Evolutionary conservation across 2,797 vertebrate species (phyloP).

Genomic region (Fistularia commersonii): DNA sequence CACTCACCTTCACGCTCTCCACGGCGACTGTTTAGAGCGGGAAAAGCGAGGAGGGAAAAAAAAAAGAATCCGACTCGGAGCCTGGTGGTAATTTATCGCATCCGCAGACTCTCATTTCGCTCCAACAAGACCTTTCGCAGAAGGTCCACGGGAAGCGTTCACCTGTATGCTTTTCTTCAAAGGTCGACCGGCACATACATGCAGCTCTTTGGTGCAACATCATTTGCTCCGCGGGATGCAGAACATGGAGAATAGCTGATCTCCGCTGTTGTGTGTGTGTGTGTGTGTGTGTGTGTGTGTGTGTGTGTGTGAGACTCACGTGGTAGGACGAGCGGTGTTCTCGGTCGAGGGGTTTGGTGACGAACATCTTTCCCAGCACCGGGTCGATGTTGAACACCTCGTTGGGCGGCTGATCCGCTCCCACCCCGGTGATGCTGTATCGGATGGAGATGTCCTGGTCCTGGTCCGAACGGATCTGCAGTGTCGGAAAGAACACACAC

Average conservation of each 20-base stretch:
- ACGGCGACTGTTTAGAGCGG: no score
- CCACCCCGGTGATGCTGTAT: conserved; percentile 94
- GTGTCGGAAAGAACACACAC: conserved; percentile 20
- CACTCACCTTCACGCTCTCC: no score
- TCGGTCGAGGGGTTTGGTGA: conserved; percentile 91
- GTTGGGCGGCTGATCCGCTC: conserved; percentile 93
- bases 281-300: not conserved
- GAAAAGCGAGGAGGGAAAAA: no score
- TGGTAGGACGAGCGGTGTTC: conserved; percentile 94
- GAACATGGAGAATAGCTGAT: no score
- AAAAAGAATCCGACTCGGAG: conserved; percentile 2
- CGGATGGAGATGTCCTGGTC: conserved; percentile 93
- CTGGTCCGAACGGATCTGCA: conserved; percentile 94
- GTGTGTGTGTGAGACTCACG: conserved; percentile 68
- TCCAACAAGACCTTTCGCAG: conserved; percentile 1
- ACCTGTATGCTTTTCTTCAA: no score
- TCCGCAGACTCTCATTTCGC: not conserved
- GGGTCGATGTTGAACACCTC: conserved; percentile 96
- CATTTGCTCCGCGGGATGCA: no score
- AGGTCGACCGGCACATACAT: not conserved
- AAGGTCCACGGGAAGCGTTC: no score
- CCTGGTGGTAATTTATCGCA: conserved; percentile 16
- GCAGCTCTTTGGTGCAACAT: not conserved
- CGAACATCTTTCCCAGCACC: conserved; percentile 90
- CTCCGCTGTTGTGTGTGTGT: no score